A percentile compares a stretch with the other conserved stretches of the same genome.
Evolutionary conservation across 2,888 invertebrate genomes (phyloP).

Genomic region (Stenodema calcarata): DNA sequence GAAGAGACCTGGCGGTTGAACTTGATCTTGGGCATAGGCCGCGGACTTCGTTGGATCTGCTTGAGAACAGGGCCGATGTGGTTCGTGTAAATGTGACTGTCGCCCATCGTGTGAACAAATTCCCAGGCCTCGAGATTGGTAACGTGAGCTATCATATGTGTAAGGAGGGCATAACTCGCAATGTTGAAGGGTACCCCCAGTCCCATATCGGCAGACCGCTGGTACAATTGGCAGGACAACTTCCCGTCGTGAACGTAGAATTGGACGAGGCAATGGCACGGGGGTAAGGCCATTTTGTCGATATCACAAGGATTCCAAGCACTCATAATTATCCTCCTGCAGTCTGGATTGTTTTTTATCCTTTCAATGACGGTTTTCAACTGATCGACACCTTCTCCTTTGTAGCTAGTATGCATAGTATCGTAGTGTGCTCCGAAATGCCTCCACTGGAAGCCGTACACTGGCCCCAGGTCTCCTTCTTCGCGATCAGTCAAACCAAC

Average conservation of each 20-base stretch:
- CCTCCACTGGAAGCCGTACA: conserved; percentile 99
- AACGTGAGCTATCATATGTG: conserved; percentile 94
- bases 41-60: conserved; percentile 80
- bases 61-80: conserved; percentile 83
- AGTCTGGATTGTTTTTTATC: conserved; percentile 80
- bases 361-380: conserved; percentile 79
- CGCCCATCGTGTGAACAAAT: conserved; percentile 92
- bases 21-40: conserved; percentile 80
- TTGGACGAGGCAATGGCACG: conserved; percentile 94
- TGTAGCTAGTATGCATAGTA: conserved; percentile 82
- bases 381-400: conserved; percentile 88
- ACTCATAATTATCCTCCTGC: conserved; percentile 88
- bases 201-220: conserved; percentile 97
- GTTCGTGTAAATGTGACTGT: conserved; percentile 92
- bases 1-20: conserved; percentile 71
- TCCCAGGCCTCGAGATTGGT: conserved; percentile 92
- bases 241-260: conserved; percentile 87
- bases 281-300: conserved; percentile 92
- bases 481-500: conserved; percentile 82
- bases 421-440: conserved; percentile 93
- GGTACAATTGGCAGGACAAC: conserved; percentile 91
- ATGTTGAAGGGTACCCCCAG: conserved; percentile 99
- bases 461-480: conserved; percentile 94
- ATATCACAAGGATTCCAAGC: conserved; percentile 95
- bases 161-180: conserved; percentile 92